Base-by-base conservation (phyloP, 2,113 vertebrate species). In the Ochotona princeps region DNA sequence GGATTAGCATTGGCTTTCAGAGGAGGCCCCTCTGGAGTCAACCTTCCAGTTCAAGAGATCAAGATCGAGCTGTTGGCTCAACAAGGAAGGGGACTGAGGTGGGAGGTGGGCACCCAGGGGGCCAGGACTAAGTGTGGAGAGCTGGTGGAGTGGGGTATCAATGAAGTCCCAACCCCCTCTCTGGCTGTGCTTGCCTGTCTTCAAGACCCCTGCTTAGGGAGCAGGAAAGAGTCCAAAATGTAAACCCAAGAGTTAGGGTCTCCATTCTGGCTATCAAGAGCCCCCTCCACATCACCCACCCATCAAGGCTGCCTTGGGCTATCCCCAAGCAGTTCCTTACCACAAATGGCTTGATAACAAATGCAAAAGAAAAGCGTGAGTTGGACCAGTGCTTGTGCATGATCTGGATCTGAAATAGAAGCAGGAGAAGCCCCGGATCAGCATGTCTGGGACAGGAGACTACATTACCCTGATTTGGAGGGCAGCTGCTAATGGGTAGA, bases 41-140 rank as follows among this genome's bases (percentile, higher is more conserved):
- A 95, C 95, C 96, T 97, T 96, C 96, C 93, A 94, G 69, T 96
- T 96, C 96, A 95, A 96, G 96, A 97, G 97, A 97, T 96, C 96
- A 96, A 95, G 96, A 97, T 97, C 95, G 94, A 97, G 96, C 96
- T 97, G 96, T 97, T 97, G 97, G 96, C 80, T 95, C 96, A 97
- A 97, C 96, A 97, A 93, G 96, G 81, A 96, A 95, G 76, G 72
- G 72, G 90, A 89, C 74, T 0, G 67, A 94, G 92, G 82, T 91
- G 89, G 96, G 32, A 95, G 94, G 94, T 61, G 63, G 18, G 54
- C 80, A 57, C 96, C 94, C 96, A 32, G 25, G 94, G 94, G 94
- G 80, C 75, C 8, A 2, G 89, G 76, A 78, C 91, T 82, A 78
- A 90, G 80, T 87, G 84, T 69, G 21, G 2, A 21, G 47, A 32